These are phyloP conservation scores for Amphiprion clarkii DNA, from an alignment of 2,797 vertebrate species.

Conservation along the genomic window DNA sequence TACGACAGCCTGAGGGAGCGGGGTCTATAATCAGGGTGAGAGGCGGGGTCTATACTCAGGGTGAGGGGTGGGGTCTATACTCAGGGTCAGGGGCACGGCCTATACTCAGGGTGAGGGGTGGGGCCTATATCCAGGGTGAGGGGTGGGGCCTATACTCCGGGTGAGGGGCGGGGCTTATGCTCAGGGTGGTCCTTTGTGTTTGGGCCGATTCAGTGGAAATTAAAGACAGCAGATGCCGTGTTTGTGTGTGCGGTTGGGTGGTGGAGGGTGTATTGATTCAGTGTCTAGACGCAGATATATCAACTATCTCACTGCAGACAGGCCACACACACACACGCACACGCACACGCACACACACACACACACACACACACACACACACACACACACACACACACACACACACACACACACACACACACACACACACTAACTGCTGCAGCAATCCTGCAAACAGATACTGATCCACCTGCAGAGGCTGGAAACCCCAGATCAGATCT, in stretches of 20 bases:
- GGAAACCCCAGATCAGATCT: slow-evolving; percentile 39
- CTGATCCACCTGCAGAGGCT: slow-evolving; percentile 47
- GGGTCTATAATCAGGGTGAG: not conserved
- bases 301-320: slow-evolving; percentile 89
- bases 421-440: slow-evolving; percentile 51
- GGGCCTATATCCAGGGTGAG: too few relatives aligned
- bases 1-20: not conserved
- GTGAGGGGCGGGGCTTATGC: not conserved
- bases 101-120: too few relatives aligned
- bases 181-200: not conserved
- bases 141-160: too few relatives aligned
- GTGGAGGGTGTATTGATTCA: slow-evolving; percentile 86
- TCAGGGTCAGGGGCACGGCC: too few relatives aligned
- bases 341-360: slow-evolving; percentile 28
- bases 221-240: slow-evolving; percentile 8
- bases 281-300: slow-evolving; percentile 93
- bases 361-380: not conserved
- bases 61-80: too few relatives aligned
- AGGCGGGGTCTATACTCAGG: too few relatives aligned
- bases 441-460: slow-evolving; percentile 47
- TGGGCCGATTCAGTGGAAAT: not conserved
- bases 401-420: too few relatives aligned
- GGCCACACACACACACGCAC: slow-evolving; percentile 31
- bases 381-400: slow-evolving; percentile 16
- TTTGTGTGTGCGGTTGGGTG: slow-evolving; percentile 31